Percentiles rank a stretch among this genome's conserved stretches.
These are phyloP conservation scores for Chondrilla cf. caribensis DNA, from an alignment of 37 sponge, comb jelly and placozoan genomes.

Conservation along the genomic window DNA sequence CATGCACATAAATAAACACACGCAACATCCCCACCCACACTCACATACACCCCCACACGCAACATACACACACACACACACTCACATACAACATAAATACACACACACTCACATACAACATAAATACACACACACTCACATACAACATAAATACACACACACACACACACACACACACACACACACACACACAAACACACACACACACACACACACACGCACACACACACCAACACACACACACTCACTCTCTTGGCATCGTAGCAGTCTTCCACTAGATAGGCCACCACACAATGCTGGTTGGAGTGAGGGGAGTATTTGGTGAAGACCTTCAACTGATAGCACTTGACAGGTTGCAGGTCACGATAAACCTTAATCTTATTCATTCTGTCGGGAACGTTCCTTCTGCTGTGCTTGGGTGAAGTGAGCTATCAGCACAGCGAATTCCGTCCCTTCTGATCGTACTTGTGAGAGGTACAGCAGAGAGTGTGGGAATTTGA, in stretches of 20 bases:
- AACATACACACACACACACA: too few species aligned
- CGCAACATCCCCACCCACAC: too few species aligned
- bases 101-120: not conserved
- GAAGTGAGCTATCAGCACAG: not conserved
- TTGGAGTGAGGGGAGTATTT: conserved; percentile 12
- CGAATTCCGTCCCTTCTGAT: not conserved
- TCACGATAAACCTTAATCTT: not conserved
- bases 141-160: too few species aligned
- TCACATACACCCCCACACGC: too few species aligned
- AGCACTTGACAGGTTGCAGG: conserved; percentile 6
- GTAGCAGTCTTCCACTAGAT: conserved; percentile 6
- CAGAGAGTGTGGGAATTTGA: conserved; percentile 9
- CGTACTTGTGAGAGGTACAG: not conserved
- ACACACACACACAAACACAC: too few species aligned
- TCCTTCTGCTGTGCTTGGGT: not conserved
- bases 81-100: too few species aligned
- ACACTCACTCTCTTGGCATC: conserved; percentile 7
- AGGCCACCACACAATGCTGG: conserved; percentile 26
- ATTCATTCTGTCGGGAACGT: too few species aligned
- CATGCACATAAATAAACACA: too few species aligned
- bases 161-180: too few species aligned
- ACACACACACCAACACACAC: too few species aligned
- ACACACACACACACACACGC: too few species aligned
- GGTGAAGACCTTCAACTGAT: not conserved
- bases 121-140: not conserved